Percentiles rank a stretch among this genome's conserved stretches.
Evolutionary conservation across 2,888 invertebrate species (phyloP).

Genomic region (Globia sparganii): DNA sequence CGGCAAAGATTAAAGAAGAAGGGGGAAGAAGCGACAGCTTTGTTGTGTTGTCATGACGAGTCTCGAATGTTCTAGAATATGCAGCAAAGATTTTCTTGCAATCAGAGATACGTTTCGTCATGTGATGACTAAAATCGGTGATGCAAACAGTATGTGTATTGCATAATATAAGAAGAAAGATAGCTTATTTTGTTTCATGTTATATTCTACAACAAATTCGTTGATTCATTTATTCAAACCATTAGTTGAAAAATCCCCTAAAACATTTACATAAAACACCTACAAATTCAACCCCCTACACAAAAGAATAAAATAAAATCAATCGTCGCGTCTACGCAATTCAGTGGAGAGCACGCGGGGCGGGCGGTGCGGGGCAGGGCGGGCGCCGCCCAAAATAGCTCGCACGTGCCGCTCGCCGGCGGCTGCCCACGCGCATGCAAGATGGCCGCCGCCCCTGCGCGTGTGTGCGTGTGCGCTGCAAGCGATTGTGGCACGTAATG

Average conservation of each 20-base stretch:
- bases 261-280: constrained; percentile 8
- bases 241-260: background rate
- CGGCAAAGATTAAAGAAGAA: constrained; percentile 64
- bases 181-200: background rate
- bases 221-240: background rate
- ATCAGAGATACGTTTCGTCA: background rate
- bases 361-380: constrained; percentile 72
- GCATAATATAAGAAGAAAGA: background rate
- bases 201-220: background rate
- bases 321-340: constrained; percentile 73
- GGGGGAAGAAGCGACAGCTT: constrained; percentile 36
- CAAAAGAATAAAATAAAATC: constrained; percentile 71
- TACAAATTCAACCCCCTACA: constrained; percentile 40
- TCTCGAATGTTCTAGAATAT: constrained; percentile 23
- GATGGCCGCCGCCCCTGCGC: constrained; percentile 83
- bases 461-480: constrained; percentile 80
- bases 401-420: constrained; percentile 88
- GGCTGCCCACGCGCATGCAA: constrained; percentile 89
- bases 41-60: background rate
- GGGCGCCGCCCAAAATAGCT: constrained; percentile 89
- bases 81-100: background rate
- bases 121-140: constrained; percentile 2
- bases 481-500: constrained; percentile 69
- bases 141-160: constrained; percentile 1
- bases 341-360: constrained; percentile 62